phyloP scores from a whole-genome alignment of 2,113 vertebrate genomes.

The Epinephelus lanceolatus region DNA sequence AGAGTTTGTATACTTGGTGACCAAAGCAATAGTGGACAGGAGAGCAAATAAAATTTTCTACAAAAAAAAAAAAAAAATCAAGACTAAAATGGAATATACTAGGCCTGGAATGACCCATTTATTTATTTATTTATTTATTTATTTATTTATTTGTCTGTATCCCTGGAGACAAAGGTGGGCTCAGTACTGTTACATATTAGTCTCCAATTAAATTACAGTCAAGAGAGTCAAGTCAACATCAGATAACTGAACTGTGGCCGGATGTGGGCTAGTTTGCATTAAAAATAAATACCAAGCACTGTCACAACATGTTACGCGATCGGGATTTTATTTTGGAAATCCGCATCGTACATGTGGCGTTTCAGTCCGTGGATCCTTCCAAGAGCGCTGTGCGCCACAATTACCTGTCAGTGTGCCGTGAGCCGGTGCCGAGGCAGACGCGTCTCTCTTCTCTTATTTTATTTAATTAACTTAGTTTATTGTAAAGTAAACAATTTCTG shows the following conservation, averaged over 20 bases:
- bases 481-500: background rate
- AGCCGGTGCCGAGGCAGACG: background rate
- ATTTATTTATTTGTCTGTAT: too few species aligned
- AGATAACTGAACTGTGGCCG: background rate
- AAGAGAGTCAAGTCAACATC: background rate
- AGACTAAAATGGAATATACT: too few species aligned
- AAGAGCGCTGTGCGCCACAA: constrained; percentile 14
- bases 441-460: background rate
- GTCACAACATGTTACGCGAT: background rate
- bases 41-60: too few species aligned
- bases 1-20: too few species aligned
- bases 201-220: background rate
- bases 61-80: too few species aligned
- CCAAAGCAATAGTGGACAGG: too few species aligned
- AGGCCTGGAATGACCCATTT: too few species aligned
- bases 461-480: background rate
- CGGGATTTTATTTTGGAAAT: constrained; percentile 53
- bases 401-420: background rate
- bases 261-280: background rate
- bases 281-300: background rate
- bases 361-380: constrained; percentile 1
- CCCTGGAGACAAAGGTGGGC: too few species aligned
- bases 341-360: background rate
- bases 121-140: too few species aligned
- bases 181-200: background rate